Percentiles rank a stretch among this genome's conserved stretches.
These are phyloP conservation scores for Glyptemys insculpta DNA, from an alignment of 2,797 vertebrate species.

Conservation along the genomic window DNA sequence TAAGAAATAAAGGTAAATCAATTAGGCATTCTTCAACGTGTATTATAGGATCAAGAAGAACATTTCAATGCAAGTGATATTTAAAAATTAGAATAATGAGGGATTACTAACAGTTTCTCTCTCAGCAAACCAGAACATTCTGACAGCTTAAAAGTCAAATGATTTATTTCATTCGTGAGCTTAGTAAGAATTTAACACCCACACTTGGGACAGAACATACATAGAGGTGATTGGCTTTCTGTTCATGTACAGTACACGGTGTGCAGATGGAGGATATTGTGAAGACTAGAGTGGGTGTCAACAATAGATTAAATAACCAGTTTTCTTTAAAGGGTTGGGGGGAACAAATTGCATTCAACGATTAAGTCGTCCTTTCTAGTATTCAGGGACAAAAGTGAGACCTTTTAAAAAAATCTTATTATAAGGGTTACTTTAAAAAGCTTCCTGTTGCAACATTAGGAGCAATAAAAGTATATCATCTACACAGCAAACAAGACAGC, in stretches of 20 bases:
- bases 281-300: fast-evolving
- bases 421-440: not conserved
- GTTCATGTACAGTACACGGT: fast-evolving
- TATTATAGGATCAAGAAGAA: not conserved
- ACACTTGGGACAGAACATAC: not conserved
- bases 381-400: not conserved
- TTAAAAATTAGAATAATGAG: constrained; percentile 24
- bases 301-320: fast-evolving
- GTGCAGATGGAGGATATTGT: fast-evolving
- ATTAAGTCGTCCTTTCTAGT: fast-evolving
- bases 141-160: constrained; percentile 17
- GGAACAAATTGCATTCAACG: not conserved
- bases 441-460: not conserved
- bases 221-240: not conserved
- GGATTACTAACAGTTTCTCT: constrained; percentile 12
- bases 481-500: not conserved
- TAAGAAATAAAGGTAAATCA: not conserved
- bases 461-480: not conserved
- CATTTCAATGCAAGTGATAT: not conserved
- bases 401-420: not conserved
- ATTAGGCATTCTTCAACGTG: fast-evolving
- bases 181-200: not conserved
- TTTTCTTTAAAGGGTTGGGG: fast-evolving
- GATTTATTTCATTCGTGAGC: not conserved
- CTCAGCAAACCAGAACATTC: not conserved